A percentile compares a stretch with the other conserved stretches of the same genome.
These are phyloP conservation scores for Sakesphorus luctuosus DNA, from an alignment of 2,113 vertebrate genomes.

Conservation along the genomic window DNA sequence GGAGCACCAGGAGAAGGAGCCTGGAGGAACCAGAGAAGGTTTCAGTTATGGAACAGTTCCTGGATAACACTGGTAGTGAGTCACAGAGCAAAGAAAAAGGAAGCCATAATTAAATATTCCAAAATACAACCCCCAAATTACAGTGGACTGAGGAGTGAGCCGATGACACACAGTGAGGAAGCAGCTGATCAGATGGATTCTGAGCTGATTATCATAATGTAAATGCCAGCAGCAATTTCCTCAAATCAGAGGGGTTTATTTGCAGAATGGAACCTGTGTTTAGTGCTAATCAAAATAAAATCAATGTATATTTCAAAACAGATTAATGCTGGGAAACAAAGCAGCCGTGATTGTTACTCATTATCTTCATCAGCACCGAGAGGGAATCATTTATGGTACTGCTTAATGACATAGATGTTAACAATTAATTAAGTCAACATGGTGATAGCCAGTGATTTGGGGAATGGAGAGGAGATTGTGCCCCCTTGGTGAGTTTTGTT, in stretches of 20 bases:
- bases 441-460: slow-evolving; percentile 34
- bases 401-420: slow-evolving; percentile 58
- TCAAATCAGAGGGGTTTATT: slow-evolving; percentile 58
- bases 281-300: slow-evolving; percentile 68
- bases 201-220: slow-evolving; percentile 48
- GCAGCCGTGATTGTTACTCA: slow-evolving; percentile 56
- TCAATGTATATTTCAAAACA: slow-evolving; percentile 66
- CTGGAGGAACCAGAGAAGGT: neutral
- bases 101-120: slow-evolving; percentile 15
- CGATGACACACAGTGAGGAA: slow-evolving; percentile 21
- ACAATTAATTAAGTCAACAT: slow-evolving; percentile 55
- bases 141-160: slow-evolving; percentile 42
- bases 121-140: slow-evolving; percentile 21
- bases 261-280: slow-evolving; percentile 6
- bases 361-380: slow-evolving; percentile 60
- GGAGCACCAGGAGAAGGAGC: neutral
- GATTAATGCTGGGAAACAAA: slow-evolving; percentile 60
- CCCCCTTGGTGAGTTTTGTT: neutral
- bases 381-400: slow-evolving; percentile 42
- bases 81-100: neutral
- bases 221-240: slow-evolving; percentile 64
- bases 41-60: neutral
- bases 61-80: neutral
- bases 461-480: neutral
- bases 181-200: slow-evolving; percentile 23